Conservation (phyloP, 2,888 invertebrate genomes). For the Stramonita haemastoma region DNA sequence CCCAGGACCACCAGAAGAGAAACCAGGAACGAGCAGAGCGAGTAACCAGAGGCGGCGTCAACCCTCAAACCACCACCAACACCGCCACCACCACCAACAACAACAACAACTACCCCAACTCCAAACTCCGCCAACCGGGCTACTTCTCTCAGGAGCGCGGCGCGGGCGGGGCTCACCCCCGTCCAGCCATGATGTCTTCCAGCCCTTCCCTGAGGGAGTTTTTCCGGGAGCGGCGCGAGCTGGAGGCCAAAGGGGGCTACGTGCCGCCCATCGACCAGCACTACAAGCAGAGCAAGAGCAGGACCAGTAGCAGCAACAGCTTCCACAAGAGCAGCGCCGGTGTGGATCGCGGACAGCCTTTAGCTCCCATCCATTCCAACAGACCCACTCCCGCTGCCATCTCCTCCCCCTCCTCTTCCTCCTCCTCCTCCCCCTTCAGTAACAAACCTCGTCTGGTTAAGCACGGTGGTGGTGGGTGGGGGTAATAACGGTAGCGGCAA, state of each 20-base stretch:
- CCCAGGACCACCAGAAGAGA: slow-evolving; percentile 53
- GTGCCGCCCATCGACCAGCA: slow-evolving; percentile 61
- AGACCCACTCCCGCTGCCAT: neutral
- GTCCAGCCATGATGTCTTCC: neutral
- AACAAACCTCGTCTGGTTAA: slow-evolving; percentile 38
- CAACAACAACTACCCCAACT: slow-evolving; percentile 34
- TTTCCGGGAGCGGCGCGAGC: slow-evolving; percentile 58
- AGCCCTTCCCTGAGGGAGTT: slow-evolving; percentile 57
- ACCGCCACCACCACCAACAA: neutral
- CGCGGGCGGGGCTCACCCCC: neutral
- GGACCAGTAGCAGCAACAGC: slow-evolving; percentile 36
- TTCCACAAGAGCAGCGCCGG: slow-evolving; percentile 57
- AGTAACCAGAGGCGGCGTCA: slow-evolving; percentile 22
- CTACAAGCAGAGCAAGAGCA: slow-evolving; percentile 52
- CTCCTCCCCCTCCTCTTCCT: neutral
- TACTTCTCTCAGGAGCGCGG: neutral
- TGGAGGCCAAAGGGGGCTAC: slow-evolving; percentile 51
- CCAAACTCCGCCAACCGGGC: slow-evolving; percentile 29
- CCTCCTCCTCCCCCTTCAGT: slow-evolving; percentile 26
- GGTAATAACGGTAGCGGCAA: neutral
- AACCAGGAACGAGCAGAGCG: slow-evolving; percentile 47
- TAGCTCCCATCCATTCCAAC: slow-evolving; percentile 62
- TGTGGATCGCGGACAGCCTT: slow-evolving; percentile 64
- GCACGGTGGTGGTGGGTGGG: slow-evolving; percentile 8
- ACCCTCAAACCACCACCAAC: neutral